A percentile compares a stretch with the other conserved stretches of the same genome.
These are phyloP conservation scores for Brotogeris chrysoptera DNA, from an alignment of 2,797 vertebrate species.

Conservation along the genomic window DNA sequence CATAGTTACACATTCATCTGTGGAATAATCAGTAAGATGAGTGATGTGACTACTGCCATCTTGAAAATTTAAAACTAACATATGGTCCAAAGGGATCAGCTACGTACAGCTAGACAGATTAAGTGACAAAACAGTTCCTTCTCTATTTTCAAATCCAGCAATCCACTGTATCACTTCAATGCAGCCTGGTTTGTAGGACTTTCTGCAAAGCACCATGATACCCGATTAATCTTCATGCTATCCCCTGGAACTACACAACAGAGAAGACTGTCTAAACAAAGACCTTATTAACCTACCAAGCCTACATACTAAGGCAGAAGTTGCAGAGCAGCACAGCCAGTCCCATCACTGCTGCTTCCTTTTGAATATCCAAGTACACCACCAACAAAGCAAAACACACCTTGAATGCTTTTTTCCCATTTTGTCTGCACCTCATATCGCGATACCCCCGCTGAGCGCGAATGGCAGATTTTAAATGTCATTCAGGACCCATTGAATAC, in stretches of 20 bases:
- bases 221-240: background rate
- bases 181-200: background rate
- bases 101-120: background rate
- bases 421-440: conserved; percentile 43
- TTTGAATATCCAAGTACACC: background rate
- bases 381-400: conserved; percentile 25
- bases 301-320: background rate
- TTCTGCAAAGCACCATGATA: background rate
- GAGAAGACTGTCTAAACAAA: background rate
- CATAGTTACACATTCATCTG: background rate
- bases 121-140: background rate
- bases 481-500: conserved; percentile 73
- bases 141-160: background rate
- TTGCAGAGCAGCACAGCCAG: background rate
- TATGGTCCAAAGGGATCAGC: background rate
- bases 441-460: conserved; percentile 41
- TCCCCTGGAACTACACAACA: background rate
- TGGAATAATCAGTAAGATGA: background rate
- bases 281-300: background rate
- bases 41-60: background rate
- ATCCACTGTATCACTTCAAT: background rate
- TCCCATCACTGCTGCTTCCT: background rate
- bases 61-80: background rate
- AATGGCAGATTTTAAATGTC: conserved; percentile 77
- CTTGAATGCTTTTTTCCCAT: background rate